Conservation (phyloP, 2,888 invertebrate genomes). For the Furcula furcula region DNA sequence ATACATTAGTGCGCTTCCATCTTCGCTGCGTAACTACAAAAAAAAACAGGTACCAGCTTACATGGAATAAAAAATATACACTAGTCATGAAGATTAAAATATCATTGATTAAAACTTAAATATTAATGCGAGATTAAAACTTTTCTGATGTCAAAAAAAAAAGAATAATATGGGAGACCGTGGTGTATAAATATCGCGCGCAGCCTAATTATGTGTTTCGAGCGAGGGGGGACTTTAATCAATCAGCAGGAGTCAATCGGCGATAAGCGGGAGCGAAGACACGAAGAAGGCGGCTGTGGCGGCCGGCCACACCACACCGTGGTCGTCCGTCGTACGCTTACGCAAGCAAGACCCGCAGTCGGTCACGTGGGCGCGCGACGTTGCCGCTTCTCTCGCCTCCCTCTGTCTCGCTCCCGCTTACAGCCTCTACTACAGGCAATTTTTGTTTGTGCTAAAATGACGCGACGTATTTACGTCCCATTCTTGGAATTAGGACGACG, state of each 20-base stretch:
- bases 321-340: constrained; percentile 72
- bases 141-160: no score
- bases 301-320: constrained; percentile 49
- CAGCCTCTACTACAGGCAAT: constrained; percentile 63
- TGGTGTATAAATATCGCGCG: constrained; percentile 8
- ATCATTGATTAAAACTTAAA: no score
- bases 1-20: no score
- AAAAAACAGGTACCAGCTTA: no score
- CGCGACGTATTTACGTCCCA: constrained; percentile 67
- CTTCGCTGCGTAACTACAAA: no score
- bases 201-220: constrained; percentile 22
- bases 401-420: constrained; percentile 59
- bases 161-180: constrained; percentile 6
- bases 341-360: constrained; percentile 78
- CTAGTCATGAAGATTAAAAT: no score
- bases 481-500: constrained; percentile 67
- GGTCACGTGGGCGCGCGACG: constrained; percentile 74
- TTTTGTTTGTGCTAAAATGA: constrained; percentile 76
- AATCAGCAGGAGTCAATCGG: constrained; percentile 44
- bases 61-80: no score
- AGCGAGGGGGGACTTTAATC: constrained; percentile 32
- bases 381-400: constrained; percentile 62
- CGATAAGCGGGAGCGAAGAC: constrained; percentile 41
- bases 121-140: no score
- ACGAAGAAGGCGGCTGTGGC: constrained; percentile 36